A percentile compares a stretch with the other conserved stretches of the same genome.
These are phyloP conservation scores for Nothoprocta perdicaria DNA, from an alignment of 2,113 vertebrate genomes.

Conservation along the genomic window DNA sequence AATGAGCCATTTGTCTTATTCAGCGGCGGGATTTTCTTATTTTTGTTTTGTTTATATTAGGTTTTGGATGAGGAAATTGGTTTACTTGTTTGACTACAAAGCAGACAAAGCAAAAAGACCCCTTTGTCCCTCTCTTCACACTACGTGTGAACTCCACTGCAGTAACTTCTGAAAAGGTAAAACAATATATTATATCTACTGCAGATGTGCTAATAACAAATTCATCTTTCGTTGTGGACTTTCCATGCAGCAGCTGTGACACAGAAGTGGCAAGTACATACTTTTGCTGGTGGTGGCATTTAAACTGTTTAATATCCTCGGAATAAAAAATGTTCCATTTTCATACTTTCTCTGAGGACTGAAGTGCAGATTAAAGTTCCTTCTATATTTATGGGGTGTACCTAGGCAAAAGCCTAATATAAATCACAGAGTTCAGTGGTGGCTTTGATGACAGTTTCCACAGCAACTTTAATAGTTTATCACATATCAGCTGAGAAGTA, in stretches of 20 bases:
- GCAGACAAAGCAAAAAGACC: slow-evolving; percentile 36
- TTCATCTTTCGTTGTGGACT: slow-evolving; percentile 6
- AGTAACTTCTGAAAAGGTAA: slow-evolving; percentile 33
- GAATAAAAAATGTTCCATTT: slow-evolving; percentile 53
- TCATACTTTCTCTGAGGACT: neutral
- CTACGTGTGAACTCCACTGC: slow-evolving; percentile 17
- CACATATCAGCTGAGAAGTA: neutral
- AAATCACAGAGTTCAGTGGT: slow-evolving; percentile 12
- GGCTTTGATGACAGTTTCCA: slow-evolving; percentile 1
- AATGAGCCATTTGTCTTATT: neutral
- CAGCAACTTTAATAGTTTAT: slow-evolving; percentile 35
- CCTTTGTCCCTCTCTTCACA: slow-evolving; percentile 28
- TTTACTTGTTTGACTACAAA: slow-evolving; percentile 26
- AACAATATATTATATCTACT: slow-evolving; percentile 31
- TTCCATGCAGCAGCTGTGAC: neutral
- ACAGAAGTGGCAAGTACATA: neutral
- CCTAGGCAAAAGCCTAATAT: neutral
- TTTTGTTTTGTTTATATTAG: neutral
- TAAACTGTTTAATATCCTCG: neutral
- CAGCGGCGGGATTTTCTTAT: neutral
- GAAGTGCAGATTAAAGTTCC: slow-evolving; percentile 40
- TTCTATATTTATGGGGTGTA: slow-evolving; percentile 40
- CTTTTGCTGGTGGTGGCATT: neutral
- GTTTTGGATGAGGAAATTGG: fast-evolving
- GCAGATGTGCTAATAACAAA: slow-evolving; percentile 57